Evolutionary conservation across 2,797 vertebrate genomes (phyloP).

Genomic region (Falco concolor): DNA sequence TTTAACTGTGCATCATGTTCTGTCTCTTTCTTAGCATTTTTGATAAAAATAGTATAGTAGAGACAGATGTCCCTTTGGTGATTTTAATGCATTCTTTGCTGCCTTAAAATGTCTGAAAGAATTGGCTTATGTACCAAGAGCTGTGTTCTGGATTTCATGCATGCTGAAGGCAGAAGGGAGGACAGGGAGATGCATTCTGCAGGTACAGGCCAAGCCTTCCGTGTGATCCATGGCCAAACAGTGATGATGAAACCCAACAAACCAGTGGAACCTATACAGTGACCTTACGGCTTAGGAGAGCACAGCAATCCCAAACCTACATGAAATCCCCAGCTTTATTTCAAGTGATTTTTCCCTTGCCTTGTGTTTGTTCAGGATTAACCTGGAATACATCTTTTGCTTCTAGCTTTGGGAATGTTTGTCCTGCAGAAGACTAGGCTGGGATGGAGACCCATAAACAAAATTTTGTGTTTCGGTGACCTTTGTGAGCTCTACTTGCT

Average conservation of each 20-base stretch:
- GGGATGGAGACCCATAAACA: neutral
- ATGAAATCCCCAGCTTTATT: neutral
- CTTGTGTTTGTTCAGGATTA: neutral
- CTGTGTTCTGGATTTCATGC: neutral
- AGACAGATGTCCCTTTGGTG: conserved; percentile 10
- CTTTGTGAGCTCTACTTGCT: conserved; percentile 65
- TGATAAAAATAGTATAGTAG: conserved; percentile 18
- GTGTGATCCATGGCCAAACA: neutral
- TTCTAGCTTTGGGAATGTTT: neutral
- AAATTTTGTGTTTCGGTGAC: neutral
- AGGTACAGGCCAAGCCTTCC: neutral
- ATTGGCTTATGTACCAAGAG: neutral
- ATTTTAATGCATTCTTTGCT: neutral
- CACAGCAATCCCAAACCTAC: neutral
- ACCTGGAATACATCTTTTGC: neutral
- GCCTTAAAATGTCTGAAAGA: neutral
- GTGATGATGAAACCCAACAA: neutral
- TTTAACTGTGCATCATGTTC: neutral
- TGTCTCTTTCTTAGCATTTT: neutral
- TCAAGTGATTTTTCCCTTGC: neutral
- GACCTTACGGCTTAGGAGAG: neutral
- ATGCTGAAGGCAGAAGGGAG: neutral
- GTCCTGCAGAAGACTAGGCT: neutral
- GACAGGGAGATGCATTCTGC: neutral
- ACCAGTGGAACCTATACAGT: neutral